A percentile compares a stretch with the other conserved stretches of the same genome.
Evolutionary conservation across 2,113 vertebrate species (phyloP).

Genomic region (Casuarius casuarius): DNA sequence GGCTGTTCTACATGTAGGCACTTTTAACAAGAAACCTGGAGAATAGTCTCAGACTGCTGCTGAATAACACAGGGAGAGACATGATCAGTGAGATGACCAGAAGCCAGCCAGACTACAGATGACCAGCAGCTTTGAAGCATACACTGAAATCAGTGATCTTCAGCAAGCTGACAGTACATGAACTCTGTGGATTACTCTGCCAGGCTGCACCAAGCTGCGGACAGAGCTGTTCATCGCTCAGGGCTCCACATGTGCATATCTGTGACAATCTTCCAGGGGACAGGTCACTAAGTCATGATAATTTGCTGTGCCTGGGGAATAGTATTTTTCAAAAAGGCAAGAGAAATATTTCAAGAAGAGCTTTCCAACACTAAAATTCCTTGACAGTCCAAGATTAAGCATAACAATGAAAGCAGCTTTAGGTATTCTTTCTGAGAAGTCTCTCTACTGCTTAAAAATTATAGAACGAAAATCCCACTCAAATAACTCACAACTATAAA

Average conservation of each 20-base stretch:
- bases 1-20: accelerated
- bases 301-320: not conserved
- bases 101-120: not conserved
- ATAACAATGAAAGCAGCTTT: not conserved
- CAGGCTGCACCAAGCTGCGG: not conserved
- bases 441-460: not conserved
- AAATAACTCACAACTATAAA: not conserved
- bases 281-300: not conserved
- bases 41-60: not conserved
- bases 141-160: not conserved
- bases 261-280: not conserved
- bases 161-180: accelerated
- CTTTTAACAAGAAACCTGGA: not conserved
- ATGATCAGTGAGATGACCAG: not conserved
- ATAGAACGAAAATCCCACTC: not conserved
- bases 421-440: not conserved
- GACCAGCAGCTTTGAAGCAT: not conserved
- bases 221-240: not conserved
- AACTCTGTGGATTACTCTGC: accelerated
- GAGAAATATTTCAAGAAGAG: not conserved
- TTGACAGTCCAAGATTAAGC: not conserved
- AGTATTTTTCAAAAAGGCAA: not conserved
- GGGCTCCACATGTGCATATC: not conserved
- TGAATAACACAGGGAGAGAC: not conserved
- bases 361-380: not conserved